Evolutionary conservation across 2,797 vertebrate species (phyloP), one percentile per base, ranked within the genome.

Genomic region (Tapirus indicus): DNA sequence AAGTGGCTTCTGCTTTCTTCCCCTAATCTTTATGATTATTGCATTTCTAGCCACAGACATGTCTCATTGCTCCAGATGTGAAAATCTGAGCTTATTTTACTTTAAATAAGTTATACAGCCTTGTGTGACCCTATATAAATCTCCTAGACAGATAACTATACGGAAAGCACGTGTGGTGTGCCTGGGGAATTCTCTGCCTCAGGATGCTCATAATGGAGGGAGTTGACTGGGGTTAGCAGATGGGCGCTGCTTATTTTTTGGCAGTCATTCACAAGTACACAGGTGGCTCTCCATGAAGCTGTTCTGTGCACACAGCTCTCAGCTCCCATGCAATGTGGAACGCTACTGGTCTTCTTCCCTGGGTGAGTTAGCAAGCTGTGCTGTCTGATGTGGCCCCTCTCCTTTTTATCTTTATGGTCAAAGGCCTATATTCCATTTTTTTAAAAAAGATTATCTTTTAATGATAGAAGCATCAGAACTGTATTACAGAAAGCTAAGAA

Each of bases 211-310:
- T 77, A 92, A 64, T 52, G 78, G 93, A 95, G 80, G 87, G 49
- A 90, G 84, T 97, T 98, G 98, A 97, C 96, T 98, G 95, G 84
- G 80, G 68, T 95, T 93, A 98, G 93, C 98, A 98, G 98, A 97
- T 98, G 97, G 97, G 96, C 86, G 78, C 92, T 95, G 90, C 94
- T 97, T n/a, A n/a, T 95, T 98, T 79, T 98, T 95, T 98, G 97
- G 97, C 97, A 92, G 80, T 98, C 83, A 85, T 95, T 91, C 95
- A 95, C 98, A 97, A 98, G 80, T 17, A 66, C 32, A 17, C 74
- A 97, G 97, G 98, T 98, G 91, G 88, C 96, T 97, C 71, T 98
- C 87, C 72, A 85, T 91, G 98, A 85, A 98, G 17, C 96, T 72
- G 86, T 62, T 87, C 7, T 71, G 87, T 96, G 88, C 66, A 91